Evolutionary conservation across 1,140 invertebrate genomes (phyloP), one percentile per base, ranked within the genome.

Genomic region (Brachystomella parvula): DNA sequence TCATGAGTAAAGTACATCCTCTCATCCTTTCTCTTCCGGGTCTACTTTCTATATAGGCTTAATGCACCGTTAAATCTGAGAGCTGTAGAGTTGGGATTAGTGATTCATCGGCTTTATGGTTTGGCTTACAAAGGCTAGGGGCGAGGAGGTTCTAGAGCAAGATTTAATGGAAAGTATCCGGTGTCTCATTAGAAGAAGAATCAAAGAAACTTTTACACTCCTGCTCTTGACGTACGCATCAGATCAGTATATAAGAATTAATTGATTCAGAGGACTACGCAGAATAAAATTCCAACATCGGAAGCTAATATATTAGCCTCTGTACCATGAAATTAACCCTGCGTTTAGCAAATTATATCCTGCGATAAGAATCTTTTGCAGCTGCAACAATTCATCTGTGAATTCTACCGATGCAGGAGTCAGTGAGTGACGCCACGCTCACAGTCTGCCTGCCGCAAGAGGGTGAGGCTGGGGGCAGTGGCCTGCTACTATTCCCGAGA

Each of bases 1-100:
- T 53, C 49, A 53, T 53, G 49, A 53, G 49, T 26, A n/a, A 6
- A 9, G 49, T 24, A 6, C 49, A 53, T 53, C 49, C 49, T 53
- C 24, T 53, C 49, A 6, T 26, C 49, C 24, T 53, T 24, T 24
- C 3, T 24, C 24, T 19, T 6, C 12, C 21, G 6, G 12, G 9
- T 24, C 49, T 53, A 15, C 49, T n/a, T 24, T 15, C 15, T 26
- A 15, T 39, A 39, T 39, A 24, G 21, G 6, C 15, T 24, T 53
- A 53, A 53, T 53, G 49, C 24, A 53, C 35, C 35, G 19, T 24
- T 53, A 24, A 53, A 15, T 53, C 24, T 53, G 15, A 53, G 24
- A 53, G 6, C 9, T n/a, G 39, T 12, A 24, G 24, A 24, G 12
- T 53, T 6, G 15, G 49, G 24, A 53, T 53, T 53, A 53, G 24